Evolutionary conservation across 2,888 invertebrate species (phyloP), one percentile per base, ranked within the genome.

Genomic region (Tenthredo amoena): DNA sequence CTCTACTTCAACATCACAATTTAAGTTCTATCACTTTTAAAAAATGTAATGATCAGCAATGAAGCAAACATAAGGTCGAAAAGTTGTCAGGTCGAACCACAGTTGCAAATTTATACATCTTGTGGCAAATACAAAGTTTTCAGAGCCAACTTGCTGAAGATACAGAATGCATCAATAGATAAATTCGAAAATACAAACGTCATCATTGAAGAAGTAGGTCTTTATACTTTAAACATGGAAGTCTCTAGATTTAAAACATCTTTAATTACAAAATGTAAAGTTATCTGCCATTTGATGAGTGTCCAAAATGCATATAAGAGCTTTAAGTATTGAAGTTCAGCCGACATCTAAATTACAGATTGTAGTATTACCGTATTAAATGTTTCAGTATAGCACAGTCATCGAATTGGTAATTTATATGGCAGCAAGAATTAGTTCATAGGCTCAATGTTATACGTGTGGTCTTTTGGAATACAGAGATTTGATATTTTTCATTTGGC

Each of bases 201-300:
- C 62, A 62, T 62, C 10, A 10, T 21, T 9, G 18, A 26, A 62
- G 0, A 7, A 58, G 10, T 10, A 62, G 21, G 10, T 62, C 37
- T 31, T n/a, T 71, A 71, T 18, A 71, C 26, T 71, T 71, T 26
- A n/a, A 34, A 71, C 37, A 71, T 71, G 71, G n/a, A 71, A 37
- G 71, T 71, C 71, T 71, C 71, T 71, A 34, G 18, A 9, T n/a
- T 34, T 18, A 6, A 37, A 15, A 71, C n/a, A 18, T 18, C 26
- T n/a, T 26, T 21, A 7, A 58, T 2, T 58, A 58, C 58, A 58
- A 58, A 58, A 58, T 58, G 21, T 58, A 4, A 21, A 62, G 26
- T 26, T 62, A 55, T 55, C 55, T n/a, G n/a, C 1, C 5, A 55
- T 55, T 15, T 18, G 18, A 55, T 55, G 55, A 55, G 55, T n/a